phyloP scores from a whole-genome alignment of 2,113 vertebrate genomes.

The Isurus oxyrinchus region DNA sequence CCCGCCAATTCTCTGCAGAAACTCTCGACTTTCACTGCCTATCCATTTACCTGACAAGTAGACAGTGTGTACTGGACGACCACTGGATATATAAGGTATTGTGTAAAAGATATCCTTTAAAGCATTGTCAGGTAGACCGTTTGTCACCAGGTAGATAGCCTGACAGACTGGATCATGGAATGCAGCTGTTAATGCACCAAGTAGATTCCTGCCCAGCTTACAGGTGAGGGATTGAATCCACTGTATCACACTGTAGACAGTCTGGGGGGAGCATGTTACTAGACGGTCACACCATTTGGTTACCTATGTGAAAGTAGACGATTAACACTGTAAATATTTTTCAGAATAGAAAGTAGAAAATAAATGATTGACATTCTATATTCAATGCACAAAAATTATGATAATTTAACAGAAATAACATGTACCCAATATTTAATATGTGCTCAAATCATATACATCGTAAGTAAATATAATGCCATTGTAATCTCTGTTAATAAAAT shows the following conservation, averaged over 20 bases:
- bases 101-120: conserved; percentile 44
- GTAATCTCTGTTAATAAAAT: not conserved
- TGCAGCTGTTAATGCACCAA: conserved; percentile 47
- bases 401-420: conserved; percentile 3
- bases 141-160: conserved; percentile 50
- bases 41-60: conserved; percentile 45
- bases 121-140: conserved; percentile 44
- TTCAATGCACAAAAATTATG: not conserved
- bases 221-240: conserved; percentile 56
- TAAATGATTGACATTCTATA: not conserved
- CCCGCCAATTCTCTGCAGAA: conserved; percentile 48
- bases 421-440: not conserved
- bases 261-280: conserved; percentile 51
- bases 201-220: conserved; percentile 50
- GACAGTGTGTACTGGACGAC: conserved; percentile 49
- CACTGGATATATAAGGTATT: conserved; percentile 43
- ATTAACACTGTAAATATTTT: not conserved
- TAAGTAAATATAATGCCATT: not conserved
- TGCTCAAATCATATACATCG: not conserved
- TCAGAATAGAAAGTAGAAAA: not conserved
- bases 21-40: conserved; percentile 41
- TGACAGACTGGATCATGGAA: conserved; percentile 54
- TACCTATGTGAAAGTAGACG: conserved; percentile 43
- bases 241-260: conserved; percentile 49
- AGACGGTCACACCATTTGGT: conserved; percentile 51